These are phyloP conservation scores for Drosophila athabasca DNA, from an alignment of 1,140 invertebrate species.

Conservation along the genomic window DNA sequence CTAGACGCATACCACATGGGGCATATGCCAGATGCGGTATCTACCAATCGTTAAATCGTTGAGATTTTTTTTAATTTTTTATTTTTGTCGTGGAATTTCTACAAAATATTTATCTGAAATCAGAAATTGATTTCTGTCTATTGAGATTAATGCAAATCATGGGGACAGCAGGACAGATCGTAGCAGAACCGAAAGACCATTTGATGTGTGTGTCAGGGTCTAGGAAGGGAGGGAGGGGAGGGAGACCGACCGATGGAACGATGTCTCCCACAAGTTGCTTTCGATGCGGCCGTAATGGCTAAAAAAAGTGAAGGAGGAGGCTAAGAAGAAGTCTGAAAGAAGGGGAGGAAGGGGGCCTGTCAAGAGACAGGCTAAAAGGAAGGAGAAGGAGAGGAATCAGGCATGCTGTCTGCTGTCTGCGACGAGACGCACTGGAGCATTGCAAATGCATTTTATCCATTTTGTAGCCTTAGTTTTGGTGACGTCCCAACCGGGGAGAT, in stretches of 20 bases:
- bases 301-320: too few species aligned
- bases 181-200: too few species aligned
- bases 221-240: too few species aligned
- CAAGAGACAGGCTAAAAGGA: slow-evolving; percentile 13
- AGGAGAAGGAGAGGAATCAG: background rate
- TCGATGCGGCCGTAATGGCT: slow-evolving; percentile 42
- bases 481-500: slow-evolving; percentile 44
- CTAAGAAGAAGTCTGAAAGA: slow-evolving; percentile 9
- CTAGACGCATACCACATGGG: slow-evolving; percentile 57
- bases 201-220: slow-evolving; percentile 13
- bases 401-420: background rate
- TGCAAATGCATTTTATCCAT: slow-evolving; percentile 73
- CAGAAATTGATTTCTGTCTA: slow-evolving; percentile 7
- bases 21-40: slow-evolving; percentile 21
- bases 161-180: too few species aligned
- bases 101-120: slow-evolving; percentile 15
- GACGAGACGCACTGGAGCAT: slow-evolving; percentile 45
- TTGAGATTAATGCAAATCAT: background rate
- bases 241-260: background rate
- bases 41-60: slow-evolving; percentile 45
- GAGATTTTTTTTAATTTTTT: too few species aligned
- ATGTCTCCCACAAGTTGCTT: slow-evolving; percentile 41
- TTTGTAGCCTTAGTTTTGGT: slow-evolving; percentile 56
- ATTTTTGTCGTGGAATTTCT: slow-evolving; percentile 27
- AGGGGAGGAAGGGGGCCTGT: background rate